Percentiles rank a stretch among this genome's conserved stretches.
These are phyloP conservation scores for Hypomecis atomaria DNA, from an alignment of 2,888 invertebrate species.

Conservation along the genomic window DNA sequence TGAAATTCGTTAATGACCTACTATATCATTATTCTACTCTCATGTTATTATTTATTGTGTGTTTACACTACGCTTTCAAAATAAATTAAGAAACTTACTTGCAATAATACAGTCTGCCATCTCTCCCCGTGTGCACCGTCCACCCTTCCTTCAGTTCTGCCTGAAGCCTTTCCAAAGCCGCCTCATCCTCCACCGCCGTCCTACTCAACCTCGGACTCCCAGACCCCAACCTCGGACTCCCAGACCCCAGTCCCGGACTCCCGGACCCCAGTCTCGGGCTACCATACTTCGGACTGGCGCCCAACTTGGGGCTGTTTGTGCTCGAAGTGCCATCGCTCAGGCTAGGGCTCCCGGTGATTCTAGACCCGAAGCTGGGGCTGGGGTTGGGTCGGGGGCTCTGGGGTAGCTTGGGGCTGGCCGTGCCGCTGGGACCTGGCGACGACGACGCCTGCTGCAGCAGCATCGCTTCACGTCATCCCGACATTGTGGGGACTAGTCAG, in stretches of 20 bases:
- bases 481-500: conserved; percentile 60
- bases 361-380: conserved; percentile 56
- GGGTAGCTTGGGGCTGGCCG: conserved; percentile 73
- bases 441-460: conserved; percentile 81
- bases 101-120: conserved; percentile 95
- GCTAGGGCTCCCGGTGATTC: conserved; percentile 65
- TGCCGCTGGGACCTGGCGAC: conserved; percentile 81
- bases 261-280: conserved; percentile 65
- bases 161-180: conserved; percentile 83
- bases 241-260: conserved; percentile 62
- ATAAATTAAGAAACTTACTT: conserved; percentile 88
- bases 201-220: conserved; percentile 70
- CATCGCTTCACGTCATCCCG: conserved; percentile 80
- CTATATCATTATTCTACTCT: no score
- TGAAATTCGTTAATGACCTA: no score
- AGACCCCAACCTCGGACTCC: conserved; percentile 74
- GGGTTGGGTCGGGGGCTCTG: conserved; percentile 68
- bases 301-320: conserved; percentile 62
- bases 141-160: conserved; percentile 88
- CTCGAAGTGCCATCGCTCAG: conserved; percentile 67
- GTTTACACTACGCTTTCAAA: no score
- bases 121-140: conserved; percentile 91
- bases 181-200: conserved; percentile 69
- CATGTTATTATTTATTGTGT: no score
- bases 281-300: conserved; percentile 69